Percentiles rank a stretch among this genome's conserved stretches.
These are phyloP conservation scores for Zaprionus lachaisei DNA, from an alignment of 1,140 invertebrate species.

Conservation along the genomic window DNA sequence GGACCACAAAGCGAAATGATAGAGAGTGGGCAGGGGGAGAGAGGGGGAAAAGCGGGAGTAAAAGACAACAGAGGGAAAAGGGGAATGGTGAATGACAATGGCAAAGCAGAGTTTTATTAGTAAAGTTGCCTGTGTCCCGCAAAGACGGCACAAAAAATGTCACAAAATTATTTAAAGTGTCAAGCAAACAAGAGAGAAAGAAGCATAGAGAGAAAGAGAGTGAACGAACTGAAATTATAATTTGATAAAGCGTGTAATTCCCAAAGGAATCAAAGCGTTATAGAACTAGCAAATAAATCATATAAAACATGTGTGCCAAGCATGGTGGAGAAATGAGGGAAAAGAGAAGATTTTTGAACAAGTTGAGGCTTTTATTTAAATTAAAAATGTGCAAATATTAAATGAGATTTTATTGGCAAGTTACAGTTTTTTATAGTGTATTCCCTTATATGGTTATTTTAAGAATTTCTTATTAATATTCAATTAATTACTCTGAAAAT, in stretches of 20 bases:
- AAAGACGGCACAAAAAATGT: constrained; percentile 13
- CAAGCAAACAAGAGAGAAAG: constrained; percentile 5
- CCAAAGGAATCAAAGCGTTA: not conserved
- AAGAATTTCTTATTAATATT: too few relatives aligned
- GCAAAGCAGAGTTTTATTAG: constrained; percentile 11
- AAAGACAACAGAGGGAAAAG: not conserved
- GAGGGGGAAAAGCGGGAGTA: not conserved
- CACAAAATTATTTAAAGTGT: constrained; percentile 28
- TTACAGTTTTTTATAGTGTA: too few relatives aligned
- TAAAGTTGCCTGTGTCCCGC: constrained; percentile 14
- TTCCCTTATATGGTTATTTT: too few relatives aligned
- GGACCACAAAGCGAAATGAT: not conserved
- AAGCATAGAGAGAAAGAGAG: not conserved
- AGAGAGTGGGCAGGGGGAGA: not conserved
- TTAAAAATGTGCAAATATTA: not conserved
- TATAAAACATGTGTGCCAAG: not conserved
- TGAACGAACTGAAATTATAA: not conserved
- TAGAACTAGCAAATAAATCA: constrained; percentile 5
- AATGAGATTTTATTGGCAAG: too few relatives aligned
- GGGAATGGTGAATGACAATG: not conserved
- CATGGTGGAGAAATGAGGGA: not conserved
- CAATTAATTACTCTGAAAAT: too few relatives aligned
- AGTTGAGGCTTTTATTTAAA: not conserved
- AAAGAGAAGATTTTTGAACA: not conserved
- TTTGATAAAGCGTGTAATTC: constrained; percentile 6